A percentile compares a stretch with the other conserved stretches of the same genome.
These are phyloP conservation scores for Nixonia krombeini DNA, from an alignment of 1,140 invertebrate genomes.

Conservation along the genomic window DNA sequence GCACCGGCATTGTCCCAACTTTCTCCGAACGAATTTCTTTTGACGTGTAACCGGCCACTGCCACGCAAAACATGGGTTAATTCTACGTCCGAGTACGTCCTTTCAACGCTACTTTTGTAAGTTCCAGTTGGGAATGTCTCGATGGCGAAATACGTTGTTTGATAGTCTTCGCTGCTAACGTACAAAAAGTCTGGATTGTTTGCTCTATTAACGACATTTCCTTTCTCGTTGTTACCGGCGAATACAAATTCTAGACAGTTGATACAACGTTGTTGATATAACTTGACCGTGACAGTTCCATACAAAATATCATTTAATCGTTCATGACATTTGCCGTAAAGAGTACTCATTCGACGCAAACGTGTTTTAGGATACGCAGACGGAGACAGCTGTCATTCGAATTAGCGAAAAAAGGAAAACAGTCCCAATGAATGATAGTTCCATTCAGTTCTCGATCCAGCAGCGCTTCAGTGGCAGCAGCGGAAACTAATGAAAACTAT, in stretches of 20 bases:
- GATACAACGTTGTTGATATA: no score
- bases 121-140: not conserved
- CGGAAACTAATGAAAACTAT: conserved; percentile 28
- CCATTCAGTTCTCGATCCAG: not conserved
- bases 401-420: not conserved
- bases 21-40: conserved; percentile 12
- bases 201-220: no score
- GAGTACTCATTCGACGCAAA: conserved; percentile 1
- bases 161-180: no score
- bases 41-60: not conserved
- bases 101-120: no score
- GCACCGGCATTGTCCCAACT: not conserved
- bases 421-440: conserved; percentile 2
- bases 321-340: no score
- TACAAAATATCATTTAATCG: no score
- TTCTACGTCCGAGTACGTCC: not conserved
- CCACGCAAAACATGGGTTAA: conserved; percentile 34
- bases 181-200: no score
- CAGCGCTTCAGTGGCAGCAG: conserved; percentile 15
- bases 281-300: no score
- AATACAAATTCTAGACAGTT: no score
- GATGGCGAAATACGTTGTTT: no score
- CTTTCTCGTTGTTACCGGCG: not conserved
- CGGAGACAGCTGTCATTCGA: not conserved
- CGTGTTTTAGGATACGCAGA: not conserved